These are phyloP conservation scores for Pygmarrhopalites habei DNA, from an alignment of 1,140 invertebrate genomes.

Conservation along the genomic window DNA sequence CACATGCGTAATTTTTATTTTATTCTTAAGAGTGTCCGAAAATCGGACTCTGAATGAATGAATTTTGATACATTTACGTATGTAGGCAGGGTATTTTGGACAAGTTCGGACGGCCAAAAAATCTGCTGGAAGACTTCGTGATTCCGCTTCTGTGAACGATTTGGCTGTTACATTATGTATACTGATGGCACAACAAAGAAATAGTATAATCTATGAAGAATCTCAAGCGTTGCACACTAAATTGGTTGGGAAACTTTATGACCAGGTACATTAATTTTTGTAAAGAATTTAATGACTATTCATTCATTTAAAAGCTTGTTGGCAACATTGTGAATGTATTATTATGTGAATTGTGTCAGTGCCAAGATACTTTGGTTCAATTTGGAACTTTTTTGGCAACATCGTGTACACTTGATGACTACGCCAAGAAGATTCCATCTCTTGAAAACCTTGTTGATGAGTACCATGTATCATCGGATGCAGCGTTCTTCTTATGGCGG, in stretches of 20 bases:
- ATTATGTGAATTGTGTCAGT: constrained; percentile 49
- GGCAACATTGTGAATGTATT: no score
- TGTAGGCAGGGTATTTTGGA: constrained; percentile 86
- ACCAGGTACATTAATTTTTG: constrained; percentile 43
- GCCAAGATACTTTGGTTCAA: constrained; percentile 96
- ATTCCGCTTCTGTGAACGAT: constrained; percentile 84
- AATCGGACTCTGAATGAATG: no score
- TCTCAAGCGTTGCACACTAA: constrained; percentile 85
- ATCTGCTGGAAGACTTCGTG: constrained; percentile 90
- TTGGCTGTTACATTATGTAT: constrained; percentile 88
- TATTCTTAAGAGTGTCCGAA: no score
- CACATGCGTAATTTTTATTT: no score
- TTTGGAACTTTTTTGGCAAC: constrained; percentile 93
- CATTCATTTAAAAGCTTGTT: background rate
- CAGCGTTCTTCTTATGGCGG: constrained; percentile 91
- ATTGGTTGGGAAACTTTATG: constrained; percentile 63
- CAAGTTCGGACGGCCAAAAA: constrained; percentile 95
- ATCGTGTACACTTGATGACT: constrained; percentile 89
- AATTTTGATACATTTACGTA: no score
- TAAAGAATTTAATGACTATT: constrained; percentile 5
- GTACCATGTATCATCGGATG: constrained; percentile 89
- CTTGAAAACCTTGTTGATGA: constrained; percentile 82
- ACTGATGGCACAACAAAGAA: constrained; percentile 92
- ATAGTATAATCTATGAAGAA: constrained; percentile 83
- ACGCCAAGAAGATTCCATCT: constrained; percentile 77